These are phyloP conservation scores for Enteromius anoplus DNA, from an alignment of 2,797 vertebrate genomes.

Conservation along the genomic window DNA sequence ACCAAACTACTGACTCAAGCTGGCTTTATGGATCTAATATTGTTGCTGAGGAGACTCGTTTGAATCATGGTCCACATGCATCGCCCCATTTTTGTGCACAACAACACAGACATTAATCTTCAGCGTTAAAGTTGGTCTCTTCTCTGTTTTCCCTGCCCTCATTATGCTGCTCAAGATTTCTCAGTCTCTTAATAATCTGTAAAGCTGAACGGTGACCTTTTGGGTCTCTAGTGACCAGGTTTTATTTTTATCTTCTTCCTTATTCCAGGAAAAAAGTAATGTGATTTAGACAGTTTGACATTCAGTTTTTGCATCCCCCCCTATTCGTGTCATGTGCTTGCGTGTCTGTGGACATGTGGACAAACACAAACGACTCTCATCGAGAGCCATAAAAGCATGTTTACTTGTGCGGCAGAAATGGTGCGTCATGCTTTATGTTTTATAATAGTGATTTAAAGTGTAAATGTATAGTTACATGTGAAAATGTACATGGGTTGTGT, in stretches of 20 bases:
- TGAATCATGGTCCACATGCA: constrained; percentile 7
- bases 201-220: constrained; percentile 32
- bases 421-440: constrained; percentile 43
- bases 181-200: constrained; percentile 39
- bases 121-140: background rate
- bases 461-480: constrained; percentile 50
- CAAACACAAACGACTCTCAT: constrained; percentile 20
- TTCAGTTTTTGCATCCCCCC: background rate
- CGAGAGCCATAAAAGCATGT: constrained; percentile 49
- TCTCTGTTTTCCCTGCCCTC: background rate
- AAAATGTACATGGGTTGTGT: constrained; percentile 25
- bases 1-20: constrained; percentile 17
- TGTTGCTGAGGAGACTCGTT: background rate
- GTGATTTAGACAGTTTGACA: constrained; percentile 28
- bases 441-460: constrained; percentile 49
- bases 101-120: background rate
- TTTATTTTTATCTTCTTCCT: constrained; percentile 33
- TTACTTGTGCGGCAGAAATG: constrained; percentile 14
- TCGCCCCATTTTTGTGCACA: background rate
- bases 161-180: constrained; percentile 30
- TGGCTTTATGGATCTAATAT: background rate
- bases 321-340: constrained; percentile 17
- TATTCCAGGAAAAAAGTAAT: constrained; percentile 10
- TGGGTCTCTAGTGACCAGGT: constrained; percentile 20
- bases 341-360: constrained; percentile 21